Percentiles rank a stretch among this genome's conserved stretches.
Evolutionary conservation across 2,888 invertebrate species (phyloP).

Genomic region (Dasypogon diadema): DNA sequence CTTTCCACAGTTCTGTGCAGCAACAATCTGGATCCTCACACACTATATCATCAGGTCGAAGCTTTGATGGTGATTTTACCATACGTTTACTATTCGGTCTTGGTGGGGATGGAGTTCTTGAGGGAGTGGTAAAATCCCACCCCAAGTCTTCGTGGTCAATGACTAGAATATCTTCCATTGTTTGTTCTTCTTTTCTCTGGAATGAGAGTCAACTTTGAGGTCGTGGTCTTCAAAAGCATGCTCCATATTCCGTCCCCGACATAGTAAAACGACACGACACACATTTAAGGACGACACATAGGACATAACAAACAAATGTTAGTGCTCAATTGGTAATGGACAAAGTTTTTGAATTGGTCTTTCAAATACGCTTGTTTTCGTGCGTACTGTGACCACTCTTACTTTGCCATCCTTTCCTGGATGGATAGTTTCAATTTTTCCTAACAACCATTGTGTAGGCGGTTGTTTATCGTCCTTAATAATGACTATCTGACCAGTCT

Average conservation of each 20-base stretch:
- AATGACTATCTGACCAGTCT: not conserved
- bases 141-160: not conserved
- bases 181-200: not conserved
- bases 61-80: too few species aligned
- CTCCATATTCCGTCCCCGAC: not conserved
- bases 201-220: not conserved
- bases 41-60: too few species aligned
- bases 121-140: not conserved
- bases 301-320: not conserved
- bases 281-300: not conserved
- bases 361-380: not conserved
- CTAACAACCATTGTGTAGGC: constrained; percentile 31
- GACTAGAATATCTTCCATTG: not conserved
- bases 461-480: constrained; percentile 26
- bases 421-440: not conserved
- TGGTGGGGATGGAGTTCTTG: not conserved
- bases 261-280: not conserved
- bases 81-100: too few species aligned
- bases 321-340: not conserved
- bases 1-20: not conserved
- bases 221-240: too few species aligned
- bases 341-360: not conserved
- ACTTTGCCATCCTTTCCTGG: not conserved
- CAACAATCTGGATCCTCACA: too few species aligned
- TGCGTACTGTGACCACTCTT: not conserved